phyloP scores from a whole-genome alignment of 2,113 vertebrate species.

The Rhabdornis inornatus region DNA sequence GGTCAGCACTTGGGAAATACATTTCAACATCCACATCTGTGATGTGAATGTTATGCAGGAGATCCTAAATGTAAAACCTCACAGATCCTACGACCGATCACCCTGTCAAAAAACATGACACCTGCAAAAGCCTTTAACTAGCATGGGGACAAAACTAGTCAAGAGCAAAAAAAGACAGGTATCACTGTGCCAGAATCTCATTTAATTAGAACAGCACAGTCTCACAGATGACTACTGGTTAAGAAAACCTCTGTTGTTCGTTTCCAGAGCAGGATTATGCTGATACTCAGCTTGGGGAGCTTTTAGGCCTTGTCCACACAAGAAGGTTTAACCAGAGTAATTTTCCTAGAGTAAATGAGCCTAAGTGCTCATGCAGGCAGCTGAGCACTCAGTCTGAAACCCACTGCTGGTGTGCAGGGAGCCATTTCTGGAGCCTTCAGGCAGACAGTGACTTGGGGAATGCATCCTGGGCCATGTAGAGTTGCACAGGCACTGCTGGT shows the following conservation, averaged over 20 bases:
- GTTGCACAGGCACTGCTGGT: not conserved
- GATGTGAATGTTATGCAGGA: conserved; percentile 1
- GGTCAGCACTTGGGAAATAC: conserved; percentile 50
- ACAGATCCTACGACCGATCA: not conserved
- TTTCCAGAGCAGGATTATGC: not conserved
- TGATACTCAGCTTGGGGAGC: not conserved
- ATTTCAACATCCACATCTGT: conserved; percentile 33
- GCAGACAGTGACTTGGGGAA: not conserved
- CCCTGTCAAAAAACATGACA: not conserved
- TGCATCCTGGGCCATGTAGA: not conserved
- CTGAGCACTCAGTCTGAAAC: not conserved
- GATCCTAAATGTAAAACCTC: conserved; percentile 13
- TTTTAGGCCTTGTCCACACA: not conserved
- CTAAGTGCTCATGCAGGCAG: not conserved
- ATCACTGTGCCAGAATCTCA: not conserved
- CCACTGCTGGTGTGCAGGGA: not conserved
- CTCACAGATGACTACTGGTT: not conserved
- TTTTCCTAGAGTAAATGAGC: not conserved
- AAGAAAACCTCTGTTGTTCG: not conserved
- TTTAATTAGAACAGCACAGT: not conserved
- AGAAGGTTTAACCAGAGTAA: not conserved
- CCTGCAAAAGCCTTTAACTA: not conserved
- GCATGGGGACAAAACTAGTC: not conserved
- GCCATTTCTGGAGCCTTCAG: not conserved
- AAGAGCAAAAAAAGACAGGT: not conserved